These are phyloP conservation scores for Lacerta viridis DNA, from an alignment of 2,797 vertebrate species.

Conservation along the genomic window DNA sequence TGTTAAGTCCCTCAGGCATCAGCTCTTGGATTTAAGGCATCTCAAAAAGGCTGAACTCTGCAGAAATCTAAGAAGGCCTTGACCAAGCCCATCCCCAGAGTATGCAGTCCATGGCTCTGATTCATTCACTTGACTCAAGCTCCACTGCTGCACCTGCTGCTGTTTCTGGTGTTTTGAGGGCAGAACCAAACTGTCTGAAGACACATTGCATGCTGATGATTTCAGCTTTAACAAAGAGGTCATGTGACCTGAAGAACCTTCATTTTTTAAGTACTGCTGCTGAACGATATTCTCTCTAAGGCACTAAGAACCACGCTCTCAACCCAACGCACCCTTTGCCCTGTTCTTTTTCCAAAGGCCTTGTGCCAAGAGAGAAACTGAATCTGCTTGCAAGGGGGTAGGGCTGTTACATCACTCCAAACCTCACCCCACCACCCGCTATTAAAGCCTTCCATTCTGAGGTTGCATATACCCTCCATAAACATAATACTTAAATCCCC, in stretches of 20 bases:
- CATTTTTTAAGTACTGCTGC: constrained; percentile 56
- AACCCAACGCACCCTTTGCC: constrained; percentile 49
- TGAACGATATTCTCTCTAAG: constrained; percentile 66
- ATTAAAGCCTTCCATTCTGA: neutral
- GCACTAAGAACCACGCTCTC: constrained; percentile 13
- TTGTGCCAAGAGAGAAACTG: constrained; percentile 20
- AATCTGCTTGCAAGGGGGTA: constrained; percentile 39
- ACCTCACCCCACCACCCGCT: constrained; percentile 7
- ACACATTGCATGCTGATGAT: constrained; percentile 72
- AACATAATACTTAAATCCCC: constrained; percentile 27
- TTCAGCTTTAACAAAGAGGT: constrained; percentile 65
- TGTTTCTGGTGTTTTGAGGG: constrained; percentile 45
- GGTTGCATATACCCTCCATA: constrained; percentile 26
- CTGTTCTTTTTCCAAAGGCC: constrained; percentile 32
- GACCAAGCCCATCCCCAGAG: constrained; percentile 30
- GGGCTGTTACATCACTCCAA: constrained; percentile 20
- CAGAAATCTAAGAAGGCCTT: constrained; percentile 20
- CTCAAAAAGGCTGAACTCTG: constrained; percentile 25
- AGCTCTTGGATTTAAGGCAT: neutral
- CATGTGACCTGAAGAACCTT: constrained; percentile 53
- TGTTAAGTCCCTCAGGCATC: neutral
- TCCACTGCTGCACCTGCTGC: constrained; percentile 67
- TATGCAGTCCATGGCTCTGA: constrained; percentile 52
- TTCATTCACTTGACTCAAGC: constrained; percentile 44
- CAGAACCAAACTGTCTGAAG: constrained; percentile 56